phyloP scores from a whole-genome alignment of 2,888 invertebrate genomes.

The Anodontia alba region DNA sequence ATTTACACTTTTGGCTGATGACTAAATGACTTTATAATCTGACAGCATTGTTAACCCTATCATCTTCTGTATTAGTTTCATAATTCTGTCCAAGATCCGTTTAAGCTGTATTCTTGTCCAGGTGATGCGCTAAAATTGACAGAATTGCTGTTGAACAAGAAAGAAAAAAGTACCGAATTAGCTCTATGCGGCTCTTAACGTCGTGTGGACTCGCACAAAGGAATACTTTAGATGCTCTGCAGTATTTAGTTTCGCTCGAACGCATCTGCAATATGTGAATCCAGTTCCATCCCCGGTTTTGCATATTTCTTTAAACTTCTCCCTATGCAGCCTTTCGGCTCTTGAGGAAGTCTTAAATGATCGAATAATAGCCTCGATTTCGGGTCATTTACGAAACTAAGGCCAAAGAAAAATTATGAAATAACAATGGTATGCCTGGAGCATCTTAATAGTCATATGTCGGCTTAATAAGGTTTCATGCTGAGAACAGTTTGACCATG shows the following conservation, averaged over 20 bases:
- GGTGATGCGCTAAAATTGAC: conserved; percentile 58
- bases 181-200: conserved; percentile 32
- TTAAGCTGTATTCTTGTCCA: conserved; percentile 38
- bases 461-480: conserved; percentile 1
- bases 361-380: conserved; percentile 7
- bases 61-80: conserved; percentile 6
- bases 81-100: conserved; percentile 25
- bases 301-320: conserved; percentile 12
- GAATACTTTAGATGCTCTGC: conserved; percentile 11
- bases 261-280: conserved; percentile 8
- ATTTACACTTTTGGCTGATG: neutral
- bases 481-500: conserved; percentile 10
- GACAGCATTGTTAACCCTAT: conserved; percentile 8
- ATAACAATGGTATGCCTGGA: conserved; percentile 14
- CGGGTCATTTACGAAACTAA: conserved; percentile 12
- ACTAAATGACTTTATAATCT: conserved; percentile 21
- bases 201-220: conserved; percentile 17
- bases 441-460: conserved; percentile 11
- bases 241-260: conserved; percentile 5
- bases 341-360: conserved; percentile 15
- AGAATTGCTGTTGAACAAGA: conserved; percentile 45
- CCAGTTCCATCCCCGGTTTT: neutral
- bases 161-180: conserved; percentile 50
- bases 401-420: conserved; percentile 15
- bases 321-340: conserved; percentile 12